phyloP scores from a whole-genome alignment of 2,113 vertebrate genomes.

The Dendrocopos noguchii region DNA sequence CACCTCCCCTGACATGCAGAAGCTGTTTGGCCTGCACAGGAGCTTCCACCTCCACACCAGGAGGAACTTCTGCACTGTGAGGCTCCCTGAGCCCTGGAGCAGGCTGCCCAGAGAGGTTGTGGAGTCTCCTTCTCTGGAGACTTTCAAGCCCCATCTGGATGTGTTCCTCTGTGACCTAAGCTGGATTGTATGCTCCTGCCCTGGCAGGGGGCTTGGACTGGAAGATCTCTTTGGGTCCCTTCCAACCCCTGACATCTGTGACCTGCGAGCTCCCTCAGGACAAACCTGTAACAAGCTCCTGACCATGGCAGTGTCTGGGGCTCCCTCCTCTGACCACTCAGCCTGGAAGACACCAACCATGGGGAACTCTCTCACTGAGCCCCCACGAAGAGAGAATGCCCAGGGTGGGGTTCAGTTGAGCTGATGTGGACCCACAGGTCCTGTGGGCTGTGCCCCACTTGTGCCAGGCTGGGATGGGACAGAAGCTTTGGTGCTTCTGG shows the following conservation, averaged over 20 bases:
- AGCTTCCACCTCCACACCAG: too few relatives aligned
- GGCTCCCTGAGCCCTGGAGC: too few relatives aligned
- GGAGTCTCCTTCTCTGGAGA: too few relatives aligned
- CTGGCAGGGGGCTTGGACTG: too few relatives aligned
- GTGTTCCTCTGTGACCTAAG: too few relatives aligned
- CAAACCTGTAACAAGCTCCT: neutral
- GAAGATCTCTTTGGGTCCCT: too few relatives aligned
- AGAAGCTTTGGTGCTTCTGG: neutral
- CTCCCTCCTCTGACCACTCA: neutral
- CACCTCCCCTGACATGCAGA: neutral
- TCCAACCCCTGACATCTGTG: too few relatives aligned
- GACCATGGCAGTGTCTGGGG: neutral
- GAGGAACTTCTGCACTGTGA: too few relatives aligned
- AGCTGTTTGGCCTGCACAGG: neutral
- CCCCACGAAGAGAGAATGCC: rapidly evolving
- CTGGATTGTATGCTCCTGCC: too few relatives aligned
- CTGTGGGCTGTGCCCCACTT: neutral
- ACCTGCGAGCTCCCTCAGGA: neutral
- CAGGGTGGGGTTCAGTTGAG: neutral
- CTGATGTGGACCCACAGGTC: neutral
- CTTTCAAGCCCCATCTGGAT: too few relatives aligned
- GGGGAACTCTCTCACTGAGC: neutral
- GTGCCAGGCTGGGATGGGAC: neutral
- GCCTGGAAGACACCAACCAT: neutral
- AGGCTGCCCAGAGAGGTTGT: too few relatives aligned